Base-by-base conservation (phyloP, 2,797 vertebrate genomes). In the Brachyalestes nurse region DNA sequence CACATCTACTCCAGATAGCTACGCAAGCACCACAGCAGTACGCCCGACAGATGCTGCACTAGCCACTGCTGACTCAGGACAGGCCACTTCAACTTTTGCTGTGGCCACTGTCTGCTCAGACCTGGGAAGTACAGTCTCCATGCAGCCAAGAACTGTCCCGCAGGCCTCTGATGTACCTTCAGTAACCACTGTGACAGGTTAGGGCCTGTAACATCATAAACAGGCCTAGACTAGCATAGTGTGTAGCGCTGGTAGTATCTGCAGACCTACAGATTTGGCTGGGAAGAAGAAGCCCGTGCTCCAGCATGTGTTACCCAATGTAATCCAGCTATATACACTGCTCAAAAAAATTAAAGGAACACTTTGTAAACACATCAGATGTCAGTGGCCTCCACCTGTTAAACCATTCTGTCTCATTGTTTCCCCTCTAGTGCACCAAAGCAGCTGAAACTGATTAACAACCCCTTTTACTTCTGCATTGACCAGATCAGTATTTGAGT, bases 151-250 rank as follows among this genome's bases (percentile, higher is more conserved):
- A 28, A 67, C 80, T 72, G 58, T 12, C 13, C n/a, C 23, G 5
- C 75, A 78, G 83, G 45, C 23, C 51, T 60, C n/a, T 4, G 62
- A 38, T 62, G 45, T 69, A 71, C 19, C 40, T 5, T 67, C 83
- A 66, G 62, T 77, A 66, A 47, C 57, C 19, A 21, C 57, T 13
- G 25, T 70, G n/a, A 75, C 82, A 87, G 83, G 86, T 83, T 57
- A 55, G 57, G 51, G 12, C 10, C 6, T 69, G 25, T 58, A 5
- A 67, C 57, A 64, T 8, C 49, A 40, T 34, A 51, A 49, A 51
- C 0, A 25, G 12, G 8, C 16, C 42, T 49, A 70, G 45, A 16
- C 14, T 70, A 28, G 45, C 45, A 16, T 70, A 70, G 42, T 25
- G 10, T 10, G 1, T 28, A 70, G 4, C 25, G 66, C n/a, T n/a